phyloP scores from a whole-genome alignment of 2,113 vertebrate species.

The Tenrec ecaudatus region DNA sequence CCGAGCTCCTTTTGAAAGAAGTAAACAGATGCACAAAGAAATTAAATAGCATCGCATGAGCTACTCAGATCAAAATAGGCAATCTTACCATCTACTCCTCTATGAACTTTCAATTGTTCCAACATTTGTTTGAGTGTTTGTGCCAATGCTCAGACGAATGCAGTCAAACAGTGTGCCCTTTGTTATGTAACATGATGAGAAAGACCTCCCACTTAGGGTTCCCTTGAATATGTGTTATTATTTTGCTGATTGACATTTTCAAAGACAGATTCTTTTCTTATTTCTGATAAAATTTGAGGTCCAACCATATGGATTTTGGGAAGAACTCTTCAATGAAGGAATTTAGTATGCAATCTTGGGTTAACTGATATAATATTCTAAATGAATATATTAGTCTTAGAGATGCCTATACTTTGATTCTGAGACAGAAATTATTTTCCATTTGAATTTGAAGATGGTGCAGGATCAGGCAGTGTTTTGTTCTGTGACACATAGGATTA shows the following conservation, averaged over 20 bases:
- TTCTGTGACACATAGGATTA: no score
- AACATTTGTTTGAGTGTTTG: no score
- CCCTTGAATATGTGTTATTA: background rate
- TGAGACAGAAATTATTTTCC: background rate
- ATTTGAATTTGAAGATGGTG: background rate
- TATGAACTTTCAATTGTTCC: no score
- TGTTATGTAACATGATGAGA: background rate
- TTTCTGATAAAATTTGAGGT: background rate
- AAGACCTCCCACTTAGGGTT: background rate
- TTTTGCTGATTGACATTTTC: background rate
- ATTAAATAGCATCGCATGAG: no score
- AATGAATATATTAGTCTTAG: background rate
- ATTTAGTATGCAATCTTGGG: background rate
- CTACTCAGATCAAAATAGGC: no score
- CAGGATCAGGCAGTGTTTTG: no score
- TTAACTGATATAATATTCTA: background rate
- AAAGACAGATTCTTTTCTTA: background rate
- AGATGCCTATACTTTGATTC: background rate
- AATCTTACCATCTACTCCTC: no score
- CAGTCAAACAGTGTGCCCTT: background rate
- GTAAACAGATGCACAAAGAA: background rate
- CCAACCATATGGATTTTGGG: background rate
- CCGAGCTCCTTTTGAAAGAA: background rate
- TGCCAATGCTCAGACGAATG: background rate
- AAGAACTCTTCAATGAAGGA: background rate